A percentile compares a stretch with the other conserved stretches of the same genome.
Evolutionary conservation across 2,797 vertebrate genomes (phyloP).

Genomic region (Sebastes variabilis): DNA sequence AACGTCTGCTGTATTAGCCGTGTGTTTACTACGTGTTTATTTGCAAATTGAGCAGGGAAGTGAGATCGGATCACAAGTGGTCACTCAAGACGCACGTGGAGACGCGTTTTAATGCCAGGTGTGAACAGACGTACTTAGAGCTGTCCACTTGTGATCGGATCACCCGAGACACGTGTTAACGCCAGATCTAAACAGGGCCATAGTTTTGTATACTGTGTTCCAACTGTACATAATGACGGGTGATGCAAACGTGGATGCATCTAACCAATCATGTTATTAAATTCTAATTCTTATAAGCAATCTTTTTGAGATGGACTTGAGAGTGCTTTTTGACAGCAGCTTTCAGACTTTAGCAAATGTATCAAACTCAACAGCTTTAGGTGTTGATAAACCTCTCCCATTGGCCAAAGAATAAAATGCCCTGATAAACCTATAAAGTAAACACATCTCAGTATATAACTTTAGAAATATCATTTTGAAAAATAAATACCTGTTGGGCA

Average conservation of each 20-base stretch:
- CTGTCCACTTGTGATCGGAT: no score
- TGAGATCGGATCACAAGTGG: no score
- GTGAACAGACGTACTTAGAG: no score
- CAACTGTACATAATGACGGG: no score
- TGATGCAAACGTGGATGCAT: neutral
- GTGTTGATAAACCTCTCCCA: neutral
- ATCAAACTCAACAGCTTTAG: neutral
- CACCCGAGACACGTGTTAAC: no score
- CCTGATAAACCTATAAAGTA: neutral
- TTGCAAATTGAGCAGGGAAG: no score
- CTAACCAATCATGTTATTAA: neutral
- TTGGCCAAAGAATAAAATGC: neutral
- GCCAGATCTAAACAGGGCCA: no score
- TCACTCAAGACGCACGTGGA: no score
- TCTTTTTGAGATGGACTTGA: neutral
- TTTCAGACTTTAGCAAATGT: neutral
- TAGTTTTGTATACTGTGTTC: neutral
- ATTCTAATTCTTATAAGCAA: neutral
- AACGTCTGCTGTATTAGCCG: no score
- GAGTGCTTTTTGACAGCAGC: no score
- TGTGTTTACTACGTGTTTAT: no score
- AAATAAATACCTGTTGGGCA: constrained; percentile 89
- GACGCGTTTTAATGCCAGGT: no score
- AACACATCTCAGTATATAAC: neutral
- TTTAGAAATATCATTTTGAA: neutral